Percentiles rank a stretch among this genome's conserved stretches.
Evolutionary conservation across 2,888 invertebrate genomes (phyloP).

Genomic region (Cantharis flavilabris): DNA sequence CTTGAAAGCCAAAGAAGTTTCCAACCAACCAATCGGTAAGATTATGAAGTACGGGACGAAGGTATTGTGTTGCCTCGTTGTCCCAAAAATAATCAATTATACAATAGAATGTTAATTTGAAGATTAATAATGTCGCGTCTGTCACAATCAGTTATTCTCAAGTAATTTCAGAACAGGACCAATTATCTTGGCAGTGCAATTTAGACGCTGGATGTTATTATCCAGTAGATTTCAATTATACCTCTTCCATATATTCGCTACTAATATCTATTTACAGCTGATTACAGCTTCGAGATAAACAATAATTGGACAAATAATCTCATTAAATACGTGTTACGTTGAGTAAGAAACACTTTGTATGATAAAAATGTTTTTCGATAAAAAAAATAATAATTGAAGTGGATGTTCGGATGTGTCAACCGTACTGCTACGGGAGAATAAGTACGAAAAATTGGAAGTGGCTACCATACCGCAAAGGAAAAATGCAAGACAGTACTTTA

Average conservation of each 20-base stretch:
- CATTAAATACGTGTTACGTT: not conserved
- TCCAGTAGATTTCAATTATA: slow-evolving; percentile 25
- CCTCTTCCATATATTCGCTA: slow-evolving; percentile 17
- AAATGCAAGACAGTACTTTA: no score
- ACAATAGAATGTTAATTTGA: not conserved
- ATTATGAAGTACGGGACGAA: not conserved
- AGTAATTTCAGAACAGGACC: slow-evolving; percentile 4
- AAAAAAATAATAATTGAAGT: no score
- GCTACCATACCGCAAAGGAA: no score
- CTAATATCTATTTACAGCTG: slow-evolving; percentile 8
- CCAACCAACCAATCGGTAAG: not conserved
- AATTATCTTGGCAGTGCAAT: slow-evolving; percentile 15
- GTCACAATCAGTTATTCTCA: not conserved
- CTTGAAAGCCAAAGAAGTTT: not conserved
- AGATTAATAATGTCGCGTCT: not conserved
- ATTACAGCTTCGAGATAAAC: not conserved
- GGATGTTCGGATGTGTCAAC: not conserved
- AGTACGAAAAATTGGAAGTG: no score
- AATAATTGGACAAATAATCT: not conserved
- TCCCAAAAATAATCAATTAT: not conserved
- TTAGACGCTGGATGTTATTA: slow-evolving; percentile 14
- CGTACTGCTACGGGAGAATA: not conserved
- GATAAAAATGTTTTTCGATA: not conserved
- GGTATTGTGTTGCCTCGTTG: not conserved
- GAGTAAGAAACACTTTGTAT: not conserved